Base-by-base conservation (phyloP, 2,113 vertebrate genomes). In the Podarcis cretensis region DNA sequence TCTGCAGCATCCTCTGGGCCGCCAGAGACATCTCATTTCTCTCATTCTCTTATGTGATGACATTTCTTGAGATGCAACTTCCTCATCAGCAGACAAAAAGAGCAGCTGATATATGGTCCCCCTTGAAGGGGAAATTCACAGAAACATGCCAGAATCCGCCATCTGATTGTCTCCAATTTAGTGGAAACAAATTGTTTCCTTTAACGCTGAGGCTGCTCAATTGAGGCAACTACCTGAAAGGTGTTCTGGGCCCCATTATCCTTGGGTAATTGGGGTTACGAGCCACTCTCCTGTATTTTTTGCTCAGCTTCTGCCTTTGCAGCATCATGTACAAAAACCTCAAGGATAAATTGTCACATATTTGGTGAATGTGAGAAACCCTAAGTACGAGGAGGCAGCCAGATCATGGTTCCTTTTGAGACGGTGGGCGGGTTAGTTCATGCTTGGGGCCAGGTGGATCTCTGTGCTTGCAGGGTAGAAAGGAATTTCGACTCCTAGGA, bases 211-310 rank as follows among this genome's bases (percentile, higher is more conserved):
- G 94, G 95, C 92, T 95, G 94, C 96, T 95, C 95, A 95, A 94
- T 89, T 57, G 91, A 83, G 90, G 66, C 87, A 84, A 92, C 91
- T 35, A 81, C 81, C 87, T 59, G 89, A 76, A 82, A 89, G 89
- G 93, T 91, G 89, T 74, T 4, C 79, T 66, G 93, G 91, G 95
- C 83, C 93, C 84, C 69, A 63, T 95, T 92, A 87, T 96, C 93
- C 90, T 89, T 73, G 85, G 92, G 90, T 95, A 96, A 96, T 94
- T 92, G 95, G 95, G 95, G 95, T 96, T 91, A 92, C 2, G 68
- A 85, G 88, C 79, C 88, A 86, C 88, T 93, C 89, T 85, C 92
- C 92, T 90, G 75, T 90, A 79, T 81, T 89, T 91, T 92, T 85
- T 77, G 1, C 89, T 92, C 92, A 89, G 89, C 91, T 94, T 91